Base-by-base conservation (phyloP, 2,113 vertebrate genomes). In the Dermatemys mawii region DNA sequence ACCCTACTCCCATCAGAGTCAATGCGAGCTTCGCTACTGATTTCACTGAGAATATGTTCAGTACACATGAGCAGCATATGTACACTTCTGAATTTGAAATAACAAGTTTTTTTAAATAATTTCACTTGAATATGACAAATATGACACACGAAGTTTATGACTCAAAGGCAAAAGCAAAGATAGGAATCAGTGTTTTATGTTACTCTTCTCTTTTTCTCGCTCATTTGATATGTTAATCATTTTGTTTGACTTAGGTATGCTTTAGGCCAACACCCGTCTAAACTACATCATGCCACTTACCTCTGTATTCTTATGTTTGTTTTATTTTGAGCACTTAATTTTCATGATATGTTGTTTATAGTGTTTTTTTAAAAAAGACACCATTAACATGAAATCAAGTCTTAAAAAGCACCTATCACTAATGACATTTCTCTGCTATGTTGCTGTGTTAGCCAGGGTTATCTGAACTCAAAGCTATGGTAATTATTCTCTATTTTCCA, bases 101-200 rank as follows among this genome's bases (percentile, higher is more conserved):
- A 90, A 81, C 9, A 76, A 63, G 32, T 38, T 93, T 54, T 2
- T 6, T 10, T 57, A n/a, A n/a, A 53, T 85, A 9, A 22, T 53
- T 53, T 97, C 85, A 70, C n/a, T 91, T 91, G 60, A 86, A 93
- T 87, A 38, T 92, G 83, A 13, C 48, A 88, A 83, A n/a, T 95
- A 78, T 51, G 54, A 49, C 48, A 85, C 57, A 90, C 54, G 57
- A 92, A 83, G 78, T 87, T 53, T 53, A 50, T 88, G 95, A 96
- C 83, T 83, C 88, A 95, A 80, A 86, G 84, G 80, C 96, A 92
- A 89, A 88, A 41, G 55, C 75, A 50, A 86, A 35, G 49, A 67
- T 54, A 79, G 89, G 41, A 89, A 55, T 19, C 44, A 10, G 11
- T 35, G 16, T 67, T 27, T 57, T 24, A 67, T 24, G 26, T 79